Conservation (phyloP, 2,888 invertebrate species). For the Dynastes hyllus region DNA sequence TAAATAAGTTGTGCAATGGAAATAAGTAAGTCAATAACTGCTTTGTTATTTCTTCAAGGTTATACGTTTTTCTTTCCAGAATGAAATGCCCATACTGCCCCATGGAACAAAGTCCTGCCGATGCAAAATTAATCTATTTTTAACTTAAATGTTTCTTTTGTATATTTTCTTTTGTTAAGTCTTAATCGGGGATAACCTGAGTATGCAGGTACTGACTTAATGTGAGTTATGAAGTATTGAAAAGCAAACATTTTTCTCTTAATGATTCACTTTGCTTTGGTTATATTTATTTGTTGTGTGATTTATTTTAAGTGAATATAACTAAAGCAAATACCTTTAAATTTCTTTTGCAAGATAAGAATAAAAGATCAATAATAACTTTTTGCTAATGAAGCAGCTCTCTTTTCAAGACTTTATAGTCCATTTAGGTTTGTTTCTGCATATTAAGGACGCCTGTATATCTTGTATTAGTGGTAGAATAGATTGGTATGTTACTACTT, state of each 20-base stretch:
- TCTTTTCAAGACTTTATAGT: no score
- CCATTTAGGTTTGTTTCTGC: background rate
- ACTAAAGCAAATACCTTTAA: no score
- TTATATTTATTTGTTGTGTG: constrained; percentile 1
- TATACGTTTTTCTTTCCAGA: constrained; percentile 73
- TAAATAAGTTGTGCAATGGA: constrained; percentile 94
- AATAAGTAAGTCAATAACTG: constrained; percentile 82
- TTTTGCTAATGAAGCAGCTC: no score
- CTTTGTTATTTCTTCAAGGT: background rate
- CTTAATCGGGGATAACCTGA: background rate
- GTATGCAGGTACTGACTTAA: no score
- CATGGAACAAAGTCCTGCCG: constrained; percentile 94
- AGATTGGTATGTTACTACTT: constrained; percentile 29
- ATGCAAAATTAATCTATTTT: constrained; percentile 95
- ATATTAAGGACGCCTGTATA: background rate
- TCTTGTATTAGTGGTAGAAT: constrained; percentile 10
- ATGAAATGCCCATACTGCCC: constrained; percentile 99
- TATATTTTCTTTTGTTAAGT: constrained; percentile 24
- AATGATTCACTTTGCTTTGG: constrained; percentile 1
- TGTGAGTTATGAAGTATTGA: no score
- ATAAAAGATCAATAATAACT: no score
- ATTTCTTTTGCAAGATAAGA: no score
- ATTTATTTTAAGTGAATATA: background rate
- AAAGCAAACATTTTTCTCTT: background rate
- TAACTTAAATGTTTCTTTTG: constrained; percentile 69